Evolutionary conservation across 2,888 invertebrate species (phyloP).

Genomic region (Thelaira solivaga): DNA sequence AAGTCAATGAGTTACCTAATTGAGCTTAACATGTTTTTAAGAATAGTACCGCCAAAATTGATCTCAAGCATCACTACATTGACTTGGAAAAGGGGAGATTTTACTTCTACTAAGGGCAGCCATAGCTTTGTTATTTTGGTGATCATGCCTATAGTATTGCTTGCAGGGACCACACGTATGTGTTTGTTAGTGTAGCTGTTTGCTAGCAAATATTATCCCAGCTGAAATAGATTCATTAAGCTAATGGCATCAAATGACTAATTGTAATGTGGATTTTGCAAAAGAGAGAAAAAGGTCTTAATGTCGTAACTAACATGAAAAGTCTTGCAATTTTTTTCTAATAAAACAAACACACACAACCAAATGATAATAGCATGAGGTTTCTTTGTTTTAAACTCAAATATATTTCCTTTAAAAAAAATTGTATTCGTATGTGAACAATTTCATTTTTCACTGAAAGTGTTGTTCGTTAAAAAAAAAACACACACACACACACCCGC

Average conservation of each 20-base stretch:
- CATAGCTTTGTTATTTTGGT: too few relatives aligned
- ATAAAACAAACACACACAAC: neutral
- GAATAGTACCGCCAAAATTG: too few relatives aligned
- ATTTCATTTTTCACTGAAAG: neutral
- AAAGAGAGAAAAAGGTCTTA: neutral
- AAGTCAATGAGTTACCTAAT: too few relatives aligned
- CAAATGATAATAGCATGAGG: neutral
- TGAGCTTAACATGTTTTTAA: too few relatives aligned
- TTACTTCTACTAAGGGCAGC: too few relatives aligned
- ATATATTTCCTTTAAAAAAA: neutral
- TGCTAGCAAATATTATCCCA: conserved; percentile 39
- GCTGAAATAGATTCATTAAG: conserved; percentile 49
- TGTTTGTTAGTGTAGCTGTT: neutral
- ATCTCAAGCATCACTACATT: too few relatives aligned
- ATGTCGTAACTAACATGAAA: neutral
- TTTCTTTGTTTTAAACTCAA: neutral
- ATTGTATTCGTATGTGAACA: neutral
- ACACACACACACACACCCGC: too few relatives aligned
- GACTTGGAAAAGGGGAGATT: too few relatives aligned
- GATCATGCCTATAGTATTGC: too few relatives aligned
- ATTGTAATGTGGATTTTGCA: conserved; percentile 19
- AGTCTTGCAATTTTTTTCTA: neutral
- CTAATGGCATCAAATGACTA: conserved; percentile 59
- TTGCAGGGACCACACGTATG: too few relatives aligned
- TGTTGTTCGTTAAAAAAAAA: too few relatives aligned